A percentile compares a stretch with the other conserved stretches of the same genome.
Conservation (phyloP, 2,797 vertebrate species). For the Nasua narica region DNA sequence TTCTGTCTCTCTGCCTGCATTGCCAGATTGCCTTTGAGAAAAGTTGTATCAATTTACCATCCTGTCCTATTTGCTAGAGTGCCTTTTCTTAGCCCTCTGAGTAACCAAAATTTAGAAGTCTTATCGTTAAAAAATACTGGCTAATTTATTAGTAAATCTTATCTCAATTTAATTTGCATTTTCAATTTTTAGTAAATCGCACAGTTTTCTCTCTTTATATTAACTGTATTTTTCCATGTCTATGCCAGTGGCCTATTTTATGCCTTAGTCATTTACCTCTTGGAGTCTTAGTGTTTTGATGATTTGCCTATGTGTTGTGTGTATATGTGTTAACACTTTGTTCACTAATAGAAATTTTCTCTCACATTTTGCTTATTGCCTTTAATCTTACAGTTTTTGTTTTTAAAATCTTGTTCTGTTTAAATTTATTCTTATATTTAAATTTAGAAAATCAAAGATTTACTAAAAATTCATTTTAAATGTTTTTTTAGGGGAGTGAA, state of each 20-base stretch:
- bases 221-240: neutral
- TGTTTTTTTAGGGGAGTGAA: neutral
- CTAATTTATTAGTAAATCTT: neutral
- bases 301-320: neutral
- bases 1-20: neutral
- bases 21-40: neutral
- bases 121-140: neutral
- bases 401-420: neutral
- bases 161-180: neutral
- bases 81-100: neutral
- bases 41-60: neutral
- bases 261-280: neutral
- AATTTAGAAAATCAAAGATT: neutral
- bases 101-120: neutral
- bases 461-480: neutral
- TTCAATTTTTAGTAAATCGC: neutral
- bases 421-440: conserved; percentile 5
- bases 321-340: neutral
- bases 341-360: neutral
- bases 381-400: neutral
- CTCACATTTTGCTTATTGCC: neutral
- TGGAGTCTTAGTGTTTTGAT: neutral
- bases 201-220: neutral
- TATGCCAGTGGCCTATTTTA: neutral
- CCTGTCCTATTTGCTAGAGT: neutral